Percentiles rank a stretch among this genome's conserved stretches.
These are phyloP conservation scores for Chironomus striatipennis DNA, from an alignment of 1,140 invertebrate genomes.

Conservation along the genomic window DNA sequence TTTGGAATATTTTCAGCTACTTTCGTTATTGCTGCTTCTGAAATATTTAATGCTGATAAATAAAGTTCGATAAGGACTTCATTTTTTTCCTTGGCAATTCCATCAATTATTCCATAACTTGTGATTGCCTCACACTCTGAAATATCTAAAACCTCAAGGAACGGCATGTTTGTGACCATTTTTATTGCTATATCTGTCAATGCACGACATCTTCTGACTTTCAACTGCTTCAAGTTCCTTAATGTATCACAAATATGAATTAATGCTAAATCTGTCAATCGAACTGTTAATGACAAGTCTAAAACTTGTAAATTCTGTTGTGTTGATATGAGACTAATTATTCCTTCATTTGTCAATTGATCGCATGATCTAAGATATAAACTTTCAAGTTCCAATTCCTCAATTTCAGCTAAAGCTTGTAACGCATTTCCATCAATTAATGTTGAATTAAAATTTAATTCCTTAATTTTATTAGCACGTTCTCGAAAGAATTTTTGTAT, in stretches of 20 bases:
- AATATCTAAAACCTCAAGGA: slow-evolving; percentile 51
- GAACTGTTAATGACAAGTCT: slow-evolving; percentile 52
- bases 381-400: slow-evolving; percentile 46
- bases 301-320: slow-evolving; percentile 50
- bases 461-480: slow-evolving; percentile 47
- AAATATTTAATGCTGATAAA: slow-evolving; percentile 51
- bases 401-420: slow-evolving; percentile 43
- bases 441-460: slow-evolving; percentile 54
- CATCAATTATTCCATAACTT: slow-evolving; percentile 47
- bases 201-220: slow-evolving; percentile 48
- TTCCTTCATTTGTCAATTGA: slow-evolving; percentile 53
- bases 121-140: slow-evolving; percentile 57
- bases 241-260: slow-evolving; percentile 49
- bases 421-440: slow-evolving; percentile 55
- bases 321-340: slow-evolving; percentile 45
- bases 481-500: slow-evolving; percentile 48
- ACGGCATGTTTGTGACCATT: slow-evolving; percentile 45
- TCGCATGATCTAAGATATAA: slow-evolving; percentile 52
- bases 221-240: slow-evolving; percentile 45
- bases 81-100: slow-evolving; percentile 45
- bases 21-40: slow-evolving; percentile 49
- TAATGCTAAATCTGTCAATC: slow-evolving; percentile 53
- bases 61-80: slow-evolving; percentile 45
- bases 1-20: slow-evolving; percentile 48
- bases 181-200: slow-evolving; percentile 51